Evolutionary conservation across 2,797 vertebrate genomes (phyloP), one percentile per base, ranked within the genome.

Genomic region (Crocidura indochinensis): DNA sequence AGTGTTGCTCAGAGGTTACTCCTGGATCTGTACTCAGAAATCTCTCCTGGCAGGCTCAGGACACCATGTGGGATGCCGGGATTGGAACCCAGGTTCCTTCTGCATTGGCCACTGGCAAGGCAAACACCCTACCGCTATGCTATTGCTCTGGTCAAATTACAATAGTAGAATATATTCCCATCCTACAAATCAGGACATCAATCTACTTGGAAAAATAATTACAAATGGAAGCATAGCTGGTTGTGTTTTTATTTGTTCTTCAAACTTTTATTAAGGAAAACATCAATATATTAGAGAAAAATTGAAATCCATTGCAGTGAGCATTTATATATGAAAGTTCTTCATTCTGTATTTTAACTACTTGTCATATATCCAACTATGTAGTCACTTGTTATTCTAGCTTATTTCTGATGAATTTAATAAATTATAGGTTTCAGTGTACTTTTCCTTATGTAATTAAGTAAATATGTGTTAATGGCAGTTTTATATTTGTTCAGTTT

Each of bases 251-350:
- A 44, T n/a, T 20, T 74, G 19, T 67, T n/a, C 1, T 8, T 29
- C 10, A 71, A 65, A 69, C 67, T n/a, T 69, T 72, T 85, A 22
- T 44, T 20, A 47, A 24, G n/a, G 78, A 89, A 77, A 76, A 19
- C 19, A 77, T 85, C 46, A 88, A 84, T n/a, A 79, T 20, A n/a
- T 31, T 73, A n/a, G 26, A 65, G 27, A 0, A n/a, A 83, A 86
- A 46, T 69, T 83, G n/a, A 67, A 71, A 81, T 73, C 62, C 17
- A 44, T 82, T 49, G n/a, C 27, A 56, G 15, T 38, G 29, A 29
- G 56, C 51, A 51, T 69, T 44, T 56, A 53, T 53, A 60, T 44
- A 56, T 2, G 17, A 1, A 53, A 9, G 17, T 89, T 10, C 8
- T 38, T 8, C 12, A 47, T 14, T 77, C 47, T 68, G 24, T 6